Evolutionary conservation across 2,888 invertebrate species (phyloP).

Genomic region (Diogma glabrata): DNA sequence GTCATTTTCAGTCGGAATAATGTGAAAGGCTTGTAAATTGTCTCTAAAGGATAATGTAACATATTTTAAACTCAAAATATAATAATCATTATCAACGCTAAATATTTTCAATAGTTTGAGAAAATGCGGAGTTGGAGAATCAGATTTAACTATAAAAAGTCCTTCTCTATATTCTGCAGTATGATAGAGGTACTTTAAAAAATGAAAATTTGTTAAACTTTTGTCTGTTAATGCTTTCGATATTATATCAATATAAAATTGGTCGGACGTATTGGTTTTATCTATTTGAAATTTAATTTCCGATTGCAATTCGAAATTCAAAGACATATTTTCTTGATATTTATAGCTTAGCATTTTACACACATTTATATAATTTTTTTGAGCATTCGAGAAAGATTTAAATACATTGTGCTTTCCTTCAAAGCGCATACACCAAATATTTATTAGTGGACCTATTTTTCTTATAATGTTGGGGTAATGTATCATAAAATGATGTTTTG

Average conservation of each 20-base stretch:
- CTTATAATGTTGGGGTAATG: too few relatives aligned
- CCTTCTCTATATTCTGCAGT: background rate
- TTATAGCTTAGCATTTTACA: constrained; percentile 1
- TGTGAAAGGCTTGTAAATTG: too few relatives aligned
- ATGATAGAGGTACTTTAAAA: background rate
- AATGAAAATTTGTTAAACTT: background rate
- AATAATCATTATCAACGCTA: too few relatives aligned
- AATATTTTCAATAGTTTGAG: too few relatives aligned
- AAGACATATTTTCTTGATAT: background rate
- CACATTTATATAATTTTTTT: constrained; percentile 6
- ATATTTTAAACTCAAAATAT: too few relatives aligned
- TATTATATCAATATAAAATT: background rate
- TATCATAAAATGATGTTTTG: too few relatives aligned
- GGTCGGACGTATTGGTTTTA: background rate
- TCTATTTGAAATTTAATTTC: background rate
- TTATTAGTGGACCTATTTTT: background rate
- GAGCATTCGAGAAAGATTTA: background rate
- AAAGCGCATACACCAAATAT: constrained; percentile 9
- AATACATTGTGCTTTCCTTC: constrained; percentile 8
- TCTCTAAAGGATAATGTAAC: too few relatives aligned
- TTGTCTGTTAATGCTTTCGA: background rate
- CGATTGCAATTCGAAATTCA: background rate
- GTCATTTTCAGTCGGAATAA: too few relatives aligned
- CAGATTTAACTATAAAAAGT: background rate
- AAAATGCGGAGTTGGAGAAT: too few relatives aligned